A percentile compares a stretch with the other conserved stretches of the same genome.
Conservation (phyloP, 2,797 vertebrate species). For the Pangasius sanitwongsei region DNA sequence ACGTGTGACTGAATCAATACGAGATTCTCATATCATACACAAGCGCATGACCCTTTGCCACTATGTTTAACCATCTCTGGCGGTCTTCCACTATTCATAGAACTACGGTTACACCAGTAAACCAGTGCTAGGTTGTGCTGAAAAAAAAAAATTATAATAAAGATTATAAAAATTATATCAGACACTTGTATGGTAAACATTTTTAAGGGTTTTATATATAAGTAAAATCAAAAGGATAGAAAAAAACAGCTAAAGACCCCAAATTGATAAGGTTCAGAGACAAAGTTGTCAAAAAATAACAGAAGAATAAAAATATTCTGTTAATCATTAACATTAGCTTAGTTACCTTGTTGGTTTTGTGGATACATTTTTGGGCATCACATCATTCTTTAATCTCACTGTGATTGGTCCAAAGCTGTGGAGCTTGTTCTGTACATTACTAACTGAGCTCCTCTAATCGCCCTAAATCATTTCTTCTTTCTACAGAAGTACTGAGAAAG, state of each 20-base stretch:
- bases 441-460: background rate
- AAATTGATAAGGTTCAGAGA: background rate
- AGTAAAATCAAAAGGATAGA: background rate
- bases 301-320: background rate
- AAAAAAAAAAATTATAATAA: too few species aligned
- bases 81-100: too few species aligned
- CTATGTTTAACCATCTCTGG: too few species aligned
- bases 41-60: too few species aligned
- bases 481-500: background rate
- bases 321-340: background rate
- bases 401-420: background rate
- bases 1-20: too few species aligned
- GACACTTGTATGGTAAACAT: too few species aligned
- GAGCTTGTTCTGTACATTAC: background rate
- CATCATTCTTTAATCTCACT: background rate
- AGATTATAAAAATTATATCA: too few species aligned
- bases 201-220: too few species aligned
- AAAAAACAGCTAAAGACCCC: background rate
- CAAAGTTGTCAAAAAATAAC: background rate
- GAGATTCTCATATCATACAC: too few species aligned
- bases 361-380: background rate
- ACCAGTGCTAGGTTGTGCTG: too few species aligned
- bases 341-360: background rate
- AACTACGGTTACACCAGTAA: too few species aligned
- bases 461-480: background rate